Conservation (phyloP, 2,113 vertebrate genomes). For the Falcunculus frontatus region DNA sequence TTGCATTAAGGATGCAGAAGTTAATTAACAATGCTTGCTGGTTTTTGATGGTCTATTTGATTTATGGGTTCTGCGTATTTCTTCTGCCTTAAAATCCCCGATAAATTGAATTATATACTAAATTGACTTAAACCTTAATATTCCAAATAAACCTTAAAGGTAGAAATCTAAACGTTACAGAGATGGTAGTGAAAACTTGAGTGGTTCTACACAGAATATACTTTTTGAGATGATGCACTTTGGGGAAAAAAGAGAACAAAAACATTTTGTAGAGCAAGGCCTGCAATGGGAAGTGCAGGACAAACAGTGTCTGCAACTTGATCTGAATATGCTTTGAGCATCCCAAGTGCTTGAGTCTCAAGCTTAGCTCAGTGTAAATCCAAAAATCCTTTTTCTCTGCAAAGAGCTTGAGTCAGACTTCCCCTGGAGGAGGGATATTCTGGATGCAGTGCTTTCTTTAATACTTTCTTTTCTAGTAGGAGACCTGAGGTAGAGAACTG, state of each 20-base stretch:
- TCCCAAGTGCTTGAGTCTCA: neutral
- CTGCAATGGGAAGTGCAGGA: neutral
- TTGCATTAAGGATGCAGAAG: neutral
- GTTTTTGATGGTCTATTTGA: neutral
- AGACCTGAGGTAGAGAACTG: neutral
- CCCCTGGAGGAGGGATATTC: neutral
- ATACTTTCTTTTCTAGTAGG: neutral
- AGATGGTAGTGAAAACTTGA: neutral
- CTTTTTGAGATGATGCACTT: neutral
- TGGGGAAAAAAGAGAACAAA: neutral
- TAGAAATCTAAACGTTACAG: neutral
- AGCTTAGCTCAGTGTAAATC: slow-evolving; percentile 17
- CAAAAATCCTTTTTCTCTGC: neutral
- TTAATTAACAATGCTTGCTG: neutral
- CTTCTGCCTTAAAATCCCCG: neutral
- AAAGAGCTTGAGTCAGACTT: slow-evolving; percentile 9
- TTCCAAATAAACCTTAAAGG: neutral
- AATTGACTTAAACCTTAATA: neutral
- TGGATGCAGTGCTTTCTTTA: neutral
- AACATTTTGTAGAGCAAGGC: neutral
- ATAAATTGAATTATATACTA: neutral
- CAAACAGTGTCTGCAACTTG: neutral
- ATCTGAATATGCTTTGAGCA: neutral
- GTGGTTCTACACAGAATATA: neutral
- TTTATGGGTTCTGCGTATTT: neutral